Evolutionary conservation across 2,113 vertebrate genomes (phyloP).

Genomic region (Heptranchias perlo): DNA sequence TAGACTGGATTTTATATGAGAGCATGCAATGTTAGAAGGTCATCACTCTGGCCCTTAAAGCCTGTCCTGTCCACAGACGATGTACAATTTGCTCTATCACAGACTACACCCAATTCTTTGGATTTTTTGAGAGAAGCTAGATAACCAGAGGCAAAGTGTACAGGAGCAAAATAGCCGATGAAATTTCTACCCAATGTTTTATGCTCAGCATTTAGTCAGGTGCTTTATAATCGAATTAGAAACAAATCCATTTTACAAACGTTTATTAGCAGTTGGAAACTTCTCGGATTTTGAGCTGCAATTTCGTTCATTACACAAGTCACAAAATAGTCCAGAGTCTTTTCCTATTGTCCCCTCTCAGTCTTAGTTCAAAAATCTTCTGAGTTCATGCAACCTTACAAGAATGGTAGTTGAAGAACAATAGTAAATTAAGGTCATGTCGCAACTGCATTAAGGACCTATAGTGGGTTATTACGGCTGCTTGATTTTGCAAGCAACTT

Average conservation of each 20-base stretch:
- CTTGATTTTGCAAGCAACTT: not conserved
- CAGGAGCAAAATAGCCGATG: not conserved
- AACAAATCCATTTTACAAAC: not conserved
- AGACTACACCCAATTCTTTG: not conserved
- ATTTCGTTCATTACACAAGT: not conserved
- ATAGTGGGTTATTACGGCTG: no score
- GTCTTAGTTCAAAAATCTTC: not conserved
- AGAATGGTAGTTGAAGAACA: no score
- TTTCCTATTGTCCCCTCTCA: not conserved
- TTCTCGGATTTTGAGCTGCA: not conserved
- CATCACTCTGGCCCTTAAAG: not conserved
- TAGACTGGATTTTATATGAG: not conserved
- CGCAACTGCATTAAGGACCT: no score
- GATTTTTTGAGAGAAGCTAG: not conserved
- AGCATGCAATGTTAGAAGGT: not conserved
- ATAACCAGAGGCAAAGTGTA: not conserved
- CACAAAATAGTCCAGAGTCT: not conserved
- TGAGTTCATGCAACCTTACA: no score
- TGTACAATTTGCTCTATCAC: not conserved
- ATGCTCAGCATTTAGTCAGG: not conserved
- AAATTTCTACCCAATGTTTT: not conserved
- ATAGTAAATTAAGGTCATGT: no score
- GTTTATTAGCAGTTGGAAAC: not conserved
- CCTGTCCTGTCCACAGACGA: not conserved
- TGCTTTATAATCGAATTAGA: not conserved